Base-by-base conservation (phyloP, 2,113 vertebrate species). In the Petroica traversi region DNA sequence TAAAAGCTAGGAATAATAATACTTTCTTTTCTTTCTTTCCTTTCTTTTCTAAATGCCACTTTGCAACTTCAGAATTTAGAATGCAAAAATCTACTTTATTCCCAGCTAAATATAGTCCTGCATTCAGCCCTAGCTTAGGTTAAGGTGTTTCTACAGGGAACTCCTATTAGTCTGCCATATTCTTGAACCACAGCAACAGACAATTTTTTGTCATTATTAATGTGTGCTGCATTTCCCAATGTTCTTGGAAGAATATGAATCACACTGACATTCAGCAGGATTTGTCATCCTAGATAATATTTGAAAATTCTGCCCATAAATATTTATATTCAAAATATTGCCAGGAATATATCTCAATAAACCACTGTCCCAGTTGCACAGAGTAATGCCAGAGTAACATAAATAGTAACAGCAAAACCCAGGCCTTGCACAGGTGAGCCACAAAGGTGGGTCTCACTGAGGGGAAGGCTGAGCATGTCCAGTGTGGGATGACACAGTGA, bases 301-400 rank as follows among this genome's bases (percentile, higher is more conserved):
- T 80, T 89, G 74, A 95, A 91, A 91, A 91, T 88, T 89, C 59
- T 66, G 48, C 14, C 71, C 34, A 88, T 89, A 96, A 96, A 92
- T 96, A 96, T 94, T 95, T 94, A 94, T 85, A 85, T 76, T 69
- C 54, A 88, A 94, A 95, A 85, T 93, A 95, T 95, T 96, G 75
- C 81, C 93, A 80, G 74, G 67, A 92, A 95, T 94, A 85, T 48
- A 54, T 88, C 85, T 90, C 75, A 95, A 66, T 94, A 91, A 96
- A 79, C 61, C 78, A 63, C n/a, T 76, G 40, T 77, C 71, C 78
- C 67, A 45, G 38, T 24, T 51, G 51, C 58, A 76, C 31, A 23
- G 57, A 81, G 58, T 81, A 80, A 89, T 24, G 33, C 54, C 80
- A 72, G 67, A 46, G 75, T 48, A 83, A 74, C 79, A 51, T 26